Evolutionary conservation across 1,140 invertebrate species (phyloP).

Genomic region (Microplitis mediator): DNA sequence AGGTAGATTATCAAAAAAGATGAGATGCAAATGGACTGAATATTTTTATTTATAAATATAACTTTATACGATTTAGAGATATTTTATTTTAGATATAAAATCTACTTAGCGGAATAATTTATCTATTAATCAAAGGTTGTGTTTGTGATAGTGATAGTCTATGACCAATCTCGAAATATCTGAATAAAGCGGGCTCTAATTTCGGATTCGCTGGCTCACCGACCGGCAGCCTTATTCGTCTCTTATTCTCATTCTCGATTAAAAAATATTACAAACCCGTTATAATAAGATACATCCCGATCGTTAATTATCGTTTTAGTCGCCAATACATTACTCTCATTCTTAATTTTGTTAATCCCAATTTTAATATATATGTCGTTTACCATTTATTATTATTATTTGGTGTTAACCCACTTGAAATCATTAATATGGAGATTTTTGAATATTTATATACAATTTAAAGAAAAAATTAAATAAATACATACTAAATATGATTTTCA

Average conservation of each 20-base stretch:
- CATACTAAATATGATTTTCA: background rate
- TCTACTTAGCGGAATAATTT: slow-evolving; percentile 52
- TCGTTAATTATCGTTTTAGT: slow-evolving; percentile 15
- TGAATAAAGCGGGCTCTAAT: slow-evolving; percentile 4
- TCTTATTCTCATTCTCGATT: slow-evolving; percentile 6
- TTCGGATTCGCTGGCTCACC: background rate
- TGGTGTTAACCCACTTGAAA: slow-evolving; percentile 15
- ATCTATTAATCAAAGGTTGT: slow-evolving; percentile 51
- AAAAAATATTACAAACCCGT: background rate
- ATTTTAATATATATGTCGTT: background rate
- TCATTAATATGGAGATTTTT: slow-evolving; percentile 18
- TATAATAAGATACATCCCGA: background rate
- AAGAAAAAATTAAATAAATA: background rate
- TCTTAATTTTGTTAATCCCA: slow-evolving; percentile 16
- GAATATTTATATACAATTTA: background rate
- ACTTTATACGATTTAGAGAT: background rate
- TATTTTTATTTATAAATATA: slow-evolving; percentile 12
- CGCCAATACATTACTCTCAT: slow-evolving; percentile 8
- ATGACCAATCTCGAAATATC: slow-evolving; percentile 6
- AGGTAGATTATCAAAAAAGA: slow-evolving; percentile 23
- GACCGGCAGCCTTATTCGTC: too few species aligned
- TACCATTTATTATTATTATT: background rate
- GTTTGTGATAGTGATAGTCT: background rate
- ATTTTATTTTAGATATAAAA: slow-evolving; percentile 28
- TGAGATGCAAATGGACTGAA: slow-evolving; percentile 51